Percentiles rank a stretch among this genome's conserved stretches.
Evolutionary conservation across 2,113 vertebrate genomes (phyloP).

Genomic region (Ramphastos sulfuratus): DNA sequence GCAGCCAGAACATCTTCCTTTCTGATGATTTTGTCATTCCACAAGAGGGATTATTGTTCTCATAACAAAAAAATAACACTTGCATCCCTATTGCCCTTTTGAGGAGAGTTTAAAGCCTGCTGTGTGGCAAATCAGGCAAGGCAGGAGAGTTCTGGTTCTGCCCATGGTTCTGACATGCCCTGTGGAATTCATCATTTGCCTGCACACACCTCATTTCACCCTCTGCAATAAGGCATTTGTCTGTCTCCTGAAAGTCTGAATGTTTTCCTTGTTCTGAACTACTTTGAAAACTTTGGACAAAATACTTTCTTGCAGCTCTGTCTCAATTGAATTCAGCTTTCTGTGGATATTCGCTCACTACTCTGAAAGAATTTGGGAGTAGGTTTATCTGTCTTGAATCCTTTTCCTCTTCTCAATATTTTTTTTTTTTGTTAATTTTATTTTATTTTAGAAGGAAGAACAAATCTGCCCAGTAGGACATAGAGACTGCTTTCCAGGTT

Average conservation of each 20-base stretch:
- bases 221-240: not conserved
- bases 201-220: not conserved
- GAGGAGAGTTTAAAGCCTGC: not conserved
- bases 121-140: not conserved
- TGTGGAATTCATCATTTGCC: not conserved
- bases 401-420: not conserved
- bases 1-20: not conserved
- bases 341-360: not conserved
- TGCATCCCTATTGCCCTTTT: not conserved
- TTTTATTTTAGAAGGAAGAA: not conserved
- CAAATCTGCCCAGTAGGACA: accelerated
- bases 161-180: not conserved
- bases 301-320: not conserved
- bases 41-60: not conserved
- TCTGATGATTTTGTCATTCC: not conserved
- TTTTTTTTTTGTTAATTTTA: not conserved
- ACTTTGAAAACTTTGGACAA: not conserved
- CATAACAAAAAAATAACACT: not conserved
- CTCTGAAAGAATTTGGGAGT: not conserved
- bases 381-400: not conserved
- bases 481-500: not conserved
- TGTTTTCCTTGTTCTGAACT: not conserved
- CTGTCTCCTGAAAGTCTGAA: not conserved
- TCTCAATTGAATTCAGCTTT: not conserved
- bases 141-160: not conserved